These are phyloP conservation scores for Gorsachius goisagi DNA, from an alignment of 2,113 vertebrate species.

Conservation along the genomic window DNA sequence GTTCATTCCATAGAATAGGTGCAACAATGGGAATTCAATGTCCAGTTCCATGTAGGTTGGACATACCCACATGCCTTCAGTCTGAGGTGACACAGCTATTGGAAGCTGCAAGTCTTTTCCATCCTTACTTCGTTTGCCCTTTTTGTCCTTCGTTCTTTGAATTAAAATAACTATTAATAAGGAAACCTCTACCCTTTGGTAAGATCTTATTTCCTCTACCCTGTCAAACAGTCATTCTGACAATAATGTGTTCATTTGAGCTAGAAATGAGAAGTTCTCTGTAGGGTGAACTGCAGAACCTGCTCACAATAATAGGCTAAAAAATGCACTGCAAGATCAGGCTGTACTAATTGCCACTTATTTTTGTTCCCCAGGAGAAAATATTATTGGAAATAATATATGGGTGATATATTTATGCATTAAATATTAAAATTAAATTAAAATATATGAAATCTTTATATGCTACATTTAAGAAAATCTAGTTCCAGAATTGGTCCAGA, in stretches of 20 bases:
- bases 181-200: background rate
- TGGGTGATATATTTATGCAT: constrained; percentile 3
- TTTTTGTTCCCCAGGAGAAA: constrained; percentile 27
- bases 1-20: background rate
- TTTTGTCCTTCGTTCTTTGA: background rate
- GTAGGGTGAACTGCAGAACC: background rate
- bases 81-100: background rate
- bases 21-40: background rate
- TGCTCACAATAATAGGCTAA: background rate
- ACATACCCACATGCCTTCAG: background rate
- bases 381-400: constrained; percentile 11
- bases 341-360: constrained; percentile 2
- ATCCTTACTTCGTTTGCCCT: background rate
- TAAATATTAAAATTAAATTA: constrained; percentile 28
- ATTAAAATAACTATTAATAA: background rate
- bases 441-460: constrained; percentile 18
- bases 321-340: background rate
- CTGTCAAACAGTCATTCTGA: background rate
- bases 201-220: background rate
- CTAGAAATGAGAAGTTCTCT: background rate
- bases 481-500: background rate
- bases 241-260: background rate
- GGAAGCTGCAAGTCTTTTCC: background rate
- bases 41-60: background rate
- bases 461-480: background rate